Conservation (phyloP, 1,140 invertebrate species). For the Drosophila simulans region DNA sequence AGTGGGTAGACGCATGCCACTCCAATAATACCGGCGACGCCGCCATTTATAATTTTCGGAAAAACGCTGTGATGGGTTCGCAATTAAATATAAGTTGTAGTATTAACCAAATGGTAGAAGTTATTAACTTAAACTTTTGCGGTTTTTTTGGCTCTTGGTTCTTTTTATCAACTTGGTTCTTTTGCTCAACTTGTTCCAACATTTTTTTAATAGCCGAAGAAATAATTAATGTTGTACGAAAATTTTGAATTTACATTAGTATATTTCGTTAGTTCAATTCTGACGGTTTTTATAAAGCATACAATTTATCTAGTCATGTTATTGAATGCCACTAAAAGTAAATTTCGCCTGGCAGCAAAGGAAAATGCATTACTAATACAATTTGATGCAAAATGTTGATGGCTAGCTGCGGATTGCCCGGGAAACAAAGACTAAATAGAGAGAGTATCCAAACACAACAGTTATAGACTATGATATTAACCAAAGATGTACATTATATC, state of each 20-base stretch:
- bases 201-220: neutral
- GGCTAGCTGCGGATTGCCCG: conserved; percentile 9
- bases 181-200: neutral
- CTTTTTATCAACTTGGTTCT: conserved; percentile 9
- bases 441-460: conserved; percentile 38
- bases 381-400: conserved; percentile 38
- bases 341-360: conserved; percentile 46
- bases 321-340: conserved; percentile 37
- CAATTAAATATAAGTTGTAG: neutral
- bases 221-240: neutral
- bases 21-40: conserved; percentile 98
- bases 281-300: conserved; percentile 35
- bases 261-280: conserved; percentile 26
- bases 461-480: conserved; percentile 39
- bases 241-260: neutral
- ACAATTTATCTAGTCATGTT: conserved; percentile 35
- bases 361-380: conserved; percentile 63
- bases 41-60: conserved; percentile 98
- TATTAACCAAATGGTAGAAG: neutral
- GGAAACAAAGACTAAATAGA: conserved; percentile 19
- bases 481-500: conserved; percentile 43
- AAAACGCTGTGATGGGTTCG: conserved; percentile 87
- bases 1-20: conserved; percentile 99
- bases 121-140: conserved; percentile 14
- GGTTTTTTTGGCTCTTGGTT: conserved; percentile 11